Percentiles rank a stretch among this genome's conserved stretches.
These are phyloP conservation scores for Orius laevigatus DNA, from an alignment of 1,140 invertebrate species.

Conservation along the genomic window DNA sequence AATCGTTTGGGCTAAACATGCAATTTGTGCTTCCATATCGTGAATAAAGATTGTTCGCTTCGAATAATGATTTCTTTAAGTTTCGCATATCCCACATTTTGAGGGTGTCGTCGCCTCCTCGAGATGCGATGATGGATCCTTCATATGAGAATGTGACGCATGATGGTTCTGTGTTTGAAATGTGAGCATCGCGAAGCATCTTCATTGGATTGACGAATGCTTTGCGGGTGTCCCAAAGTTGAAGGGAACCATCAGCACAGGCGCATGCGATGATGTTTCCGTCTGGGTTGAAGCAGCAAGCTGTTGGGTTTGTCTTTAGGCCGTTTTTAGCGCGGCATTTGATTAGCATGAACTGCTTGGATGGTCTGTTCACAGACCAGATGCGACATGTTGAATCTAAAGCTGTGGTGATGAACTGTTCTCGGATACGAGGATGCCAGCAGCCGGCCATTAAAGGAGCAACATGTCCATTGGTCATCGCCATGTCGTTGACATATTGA, in stretches of 20 bases:
- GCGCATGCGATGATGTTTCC: constrained; percentile 78
- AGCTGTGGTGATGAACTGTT: constrained; percentile 90
- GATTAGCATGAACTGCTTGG: constrained; percentile 68
- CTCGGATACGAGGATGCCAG: constrained; percentile 83
- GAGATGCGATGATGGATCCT: constrained; percentile 57
- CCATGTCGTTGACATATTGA: constrained; percentile 91
- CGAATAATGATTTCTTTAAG: constrained; percentile 61
- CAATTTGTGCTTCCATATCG: constrained; percentile 32
- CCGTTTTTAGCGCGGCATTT: constrained; percentile 81
- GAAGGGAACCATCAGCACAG: constrained; percentile 90
- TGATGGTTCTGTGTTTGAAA: constrained; percentile 63
- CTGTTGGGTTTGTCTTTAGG: constrained; percentile 70
- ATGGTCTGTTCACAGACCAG: constrained; percentile 67
- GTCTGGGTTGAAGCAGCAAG: constrained; percentile 71
- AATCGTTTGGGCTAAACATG: constrained; percentile 86
- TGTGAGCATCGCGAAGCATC: constrained; percentile 64
- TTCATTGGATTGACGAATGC: constrained; percentile 63
- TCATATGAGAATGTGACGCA: constrained; percentile 79
- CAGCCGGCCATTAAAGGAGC: constrained; percentile 77
- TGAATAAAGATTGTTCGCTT: constrained; percentile 55
- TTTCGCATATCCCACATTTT: constrained; percentile 88
- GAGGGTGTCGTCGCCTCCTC: constrained; percentile 81
- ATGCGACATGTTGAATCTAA: constrained; percentile 83
- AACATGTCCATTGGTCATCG: constrained; percentile 88
- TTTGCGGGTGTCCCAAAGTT: constrained; percentile 91